A percentile compares a stretch with the other conserved stretches of the same genome.
Evolutionary conservation across 92 coral and sea anemone genomes (phyloP).

Genomic region (Bergia puertoricense): DNA sequence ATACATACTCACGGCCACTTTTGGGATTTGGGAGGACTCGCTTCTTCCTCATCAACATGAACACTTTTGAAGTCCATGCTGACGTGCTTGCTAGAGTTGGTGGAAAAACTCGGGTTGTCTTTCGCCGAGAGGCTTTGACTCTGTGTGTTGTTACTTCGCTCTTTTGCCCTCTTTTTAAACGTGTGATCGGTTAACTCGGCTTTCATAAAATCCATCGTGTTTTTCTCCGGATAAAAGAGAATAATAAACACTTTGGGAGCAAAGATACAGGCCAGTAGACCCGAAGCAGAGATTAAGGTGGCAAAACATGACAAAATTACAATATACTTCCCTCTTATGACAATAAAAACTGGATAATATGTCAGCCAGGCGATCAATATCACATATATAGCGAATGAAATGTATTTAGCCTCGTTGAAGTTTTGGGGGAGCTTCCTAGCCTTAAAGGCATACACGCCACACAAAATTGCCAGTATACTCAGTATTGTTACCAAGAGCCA

Average conservation of each 20-base stretch:
- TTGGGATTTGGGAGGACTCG: not conserved
- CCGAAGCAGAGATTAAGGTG: conserved; percentile 74
- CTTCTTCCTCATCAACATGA: conserved; percentile 1
- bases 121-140: conserved; percentile 4
- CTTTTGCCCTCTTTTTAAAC: conserved; percentile 52
- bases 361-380: conserved; percentile 73
- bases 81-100: not conserved
- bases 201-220: conserved; percentile 74
- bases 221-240: conserved; percentile 70
- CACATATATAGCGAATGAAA: conserved; percentile 75
- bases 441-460: conserved; percentile 77
- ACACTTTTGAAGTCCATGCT: conserved; percentile 12
- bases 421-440: conserved; percentile 83
- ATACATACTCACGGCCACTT: conserved; percentile 23
- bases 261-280: conserved; percentile 76
- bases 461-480: conserved; percentile 54
- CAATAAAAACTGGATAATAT: conserved; percentile 74
- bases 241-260: conserved; percentile 79
- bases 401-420: conserved; percentile 86
- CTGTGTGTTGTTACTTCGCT: conserved; percentile 7
- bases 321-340: conserved; percentile 66
- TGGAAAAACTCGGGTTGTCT: not conserved
- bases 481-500: conserved; percentile 65
- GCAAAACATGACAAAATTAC: conserved; percentile 69
- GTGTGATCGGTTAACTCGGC: conserved; percentile 73